Evolutionary conservation across 2,113 vertebrate species (phyloP), one percentile per base, ranked within the genome.

Genomic region (Gallinago media): DNA sequence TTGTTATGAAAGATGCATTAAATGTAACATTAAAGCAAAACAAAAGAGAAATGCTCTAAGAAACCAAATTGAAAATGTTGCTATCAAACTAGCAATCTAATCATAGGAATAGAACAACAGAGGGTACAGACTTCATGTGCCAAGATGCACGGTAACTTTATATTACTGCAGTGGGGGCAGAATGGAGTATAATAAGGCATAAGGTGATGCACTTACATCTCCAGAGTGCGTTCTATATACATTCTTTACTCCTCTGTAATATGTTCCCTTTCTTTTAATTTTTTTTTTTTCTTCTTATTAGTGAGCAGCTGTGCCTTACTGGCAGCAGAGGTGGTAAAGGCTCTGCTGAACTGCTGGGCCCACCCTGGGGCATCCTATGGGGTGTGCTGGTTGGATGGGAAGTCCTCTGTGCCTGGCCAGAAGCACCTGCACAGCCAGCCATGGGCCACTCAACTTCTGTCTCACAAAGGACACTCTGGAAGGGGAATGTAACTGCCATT

Each of bases 41-140:
- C 6, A 84, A 68, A 86, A 49, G n/a, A 84, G 13, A 86, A 84
- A 54, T 74, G 15, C 42, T 70, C 34, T 25, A 61, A 56, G 32
- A 83, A 93, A 63, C 3, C 11, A 71, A 86, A 77, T 11, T 47
- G 14, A 38, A 70, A 93, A 50, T 49, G 55, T 27, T 85, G 50
- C 26, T 82, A 47, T 79, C 58, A 85, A 96, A 47, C 2, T 63
- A 50, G 32, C 32, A 85, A 96, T 80, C 12, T 83, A 42, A 85
- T 85, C 55, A 27, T 3, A 74, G 58, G 18, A 61, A 31, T 6
- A 55, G 29, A 88, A 74, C n/a, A 91, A 61, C 32, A 86, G 36
- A 95, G 34, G 8, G 31, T 16, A 74, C 55, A 77, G 65, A 65
- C 71, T 68, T 91, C 52, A 31, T 40, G 14, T 6, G 46, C 55